Conservation (phyloP, 2,888 invertebrate species). For the Lamellibrachia columna region DNA sequence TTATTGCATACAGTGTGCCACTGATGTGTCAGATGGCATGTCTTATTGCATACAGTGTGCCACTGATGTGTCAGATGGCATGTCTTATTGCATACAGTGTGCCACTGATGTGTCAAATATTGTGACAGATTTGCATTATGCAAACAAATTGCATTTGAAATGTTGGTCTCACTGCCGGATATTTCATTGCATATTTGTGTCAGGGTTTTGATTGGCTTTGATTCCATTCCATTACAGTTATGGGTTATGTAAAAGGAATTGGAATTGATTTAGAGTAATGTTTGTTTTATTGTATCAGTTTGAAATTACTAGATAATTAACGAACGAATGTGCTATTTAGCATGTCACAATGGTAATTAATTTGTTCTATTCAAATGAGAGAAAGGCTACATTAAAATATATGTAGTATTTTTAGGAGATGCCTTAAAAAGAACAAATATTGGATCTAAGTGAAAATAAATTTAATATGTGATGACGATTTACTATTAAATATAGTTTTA, state of each 20-base stretch:
- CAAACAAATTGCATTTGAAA: background rate
- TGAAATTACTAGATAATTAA: background rate
- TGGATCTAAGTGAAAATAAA: background rate
- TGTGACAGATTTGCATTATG: conserved; percentile 14
- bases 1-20: background rate
- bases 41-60: background rate
- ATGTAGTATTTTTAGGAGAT: background rate
- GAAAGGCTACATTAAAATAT: background rate
- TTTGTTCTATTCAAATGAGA: background rate
- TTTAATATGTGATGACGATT: too few species aligned
- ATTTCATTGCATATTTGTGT: background rate
- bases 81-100: background rate
- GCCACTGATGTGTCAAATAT: background rate
- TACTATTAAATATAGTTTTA: background rate
- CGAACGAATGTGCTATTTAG: background rate
- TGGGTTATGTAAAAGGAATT: background rate
- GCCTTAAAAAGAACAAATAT: background rate
- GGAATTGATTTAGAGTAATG: background rate
- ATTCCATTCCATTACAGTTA: background rate
- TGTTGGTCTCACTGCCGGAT: background rate
- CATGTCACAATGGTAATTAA: background rate
- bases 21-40: background rate
- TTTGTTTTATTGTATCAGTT: background rate
- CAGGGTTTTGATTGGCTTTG: background rate
- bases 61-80: background rate